These are phyloP conservation scores for Gobio gobio DNA, from an alignment of 2,113 vertebrate species.

Conservation along the genomic window DNA sequence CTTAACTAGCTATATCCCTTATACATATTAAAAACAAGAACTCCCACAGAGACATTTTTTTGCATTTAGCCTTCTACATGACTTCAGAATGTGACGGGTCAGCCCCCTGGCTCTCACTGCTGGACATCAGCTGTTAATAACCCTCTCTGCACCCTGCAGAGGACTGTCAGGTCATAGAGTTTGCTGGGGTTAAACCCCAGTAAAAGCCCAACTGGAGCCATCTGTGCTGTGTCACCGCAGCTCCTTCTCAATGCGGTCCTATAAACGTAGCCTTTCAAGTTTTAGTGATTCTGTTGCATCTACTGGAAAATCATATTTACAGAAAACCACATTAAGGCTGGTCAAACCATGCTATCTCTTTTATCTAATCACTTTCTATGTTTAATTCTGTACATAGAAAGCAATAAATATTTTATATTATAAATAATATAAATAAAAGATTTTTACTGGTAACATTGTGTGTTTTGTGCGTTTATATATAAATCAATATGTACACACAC, in stretches of 20 bases:
- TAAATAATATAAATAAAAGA: too few species aligned
- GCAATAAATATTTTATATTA: too few species aligned
- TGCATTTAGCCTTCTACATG: not conserved
- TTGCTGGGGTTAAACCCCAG: slow-evolving; percentile 41
- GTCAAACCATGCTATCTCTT: not conserved
- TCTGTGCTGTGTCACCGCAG: slow-evolving; percentile 32
- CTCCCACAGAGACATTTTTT: too few species aligned
- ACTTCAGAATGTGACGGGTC: not conserved
- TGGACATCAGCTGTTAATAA: slow-evolving; percentile 36
- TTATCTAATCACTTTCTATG: too few species aligned
- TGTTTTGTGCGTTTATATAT: too few species aligned
- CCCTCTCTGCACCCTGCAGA: not conserved
- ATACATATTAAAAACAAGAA: too few species aligned
- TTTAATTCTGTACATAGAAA: too few species aligned
- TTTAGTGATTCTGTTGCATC: not conserved
- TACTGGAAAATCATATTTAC: not conserved
- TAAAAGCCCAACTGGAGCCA: slow-evolving; percentile 36
- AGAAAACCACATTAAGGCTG: not conserved
- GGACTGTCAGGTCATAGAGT: slow-evolving; percentile 8
- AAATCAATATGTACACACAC: too few species aligned
- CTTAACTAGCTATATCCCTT: too few species aligned
- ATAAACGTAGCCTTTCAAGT: not conserved
- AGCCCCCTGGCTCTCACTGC: slow-evolving; percentile 24
- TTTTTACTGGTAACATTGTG: too few species aligned
- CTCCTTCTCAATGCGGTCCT: not conserved